Base-by-base conservation (phyloP, 2,113 vertebrate species). In the Rhea americana region DNA sequence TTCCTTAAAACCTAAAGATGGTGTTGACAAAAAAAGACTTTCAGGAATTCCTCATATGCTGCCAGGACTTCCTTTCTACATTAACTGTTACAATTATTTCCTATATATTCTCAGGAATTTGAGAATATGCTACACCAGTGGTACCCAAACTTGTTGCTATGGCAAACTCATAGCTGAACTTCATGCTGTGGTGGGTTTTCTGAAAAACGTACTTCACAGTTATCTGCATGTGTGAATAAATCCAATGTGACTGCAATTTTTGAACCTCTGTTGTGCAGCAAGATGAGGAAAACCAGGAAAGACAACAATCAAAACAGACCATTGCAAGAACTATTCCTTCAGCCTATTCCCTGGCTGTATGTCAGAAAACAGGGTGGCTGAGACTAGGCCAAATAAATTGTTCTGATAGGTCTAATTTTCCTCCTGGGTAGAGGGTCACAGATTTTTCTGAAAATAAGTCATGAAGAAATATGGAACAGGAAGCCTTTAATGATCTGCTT, bases 391-490 rank as follows among this genome's bases (percentile, higher is more conserved):
- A 84, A 35, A 35, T 16, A 21, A 86, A 87, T 48, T 51, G 66
- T 68, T 90, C 81, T 53, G 61, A 28, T 76, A 37, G 85, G 77
- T 82, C 84, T 91, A 88, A n/a, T 7, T 68, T 74, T 87, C 66
- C 88, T 94, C 77, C 83, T 30, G 26, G 76, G 48, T 35, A 93
- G 21, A 91, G 28, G 37, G 45, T 37, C 90, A 91, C 48, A 76
- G 77, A 93, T 87, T 96, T 97, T 94, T 94, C 93, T 95, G 86
- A 94, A 91, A 95, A 97, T 75, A 90, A 96, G 32, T 85, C 22
- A 84, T 63, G 86, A 92, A 97, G 92, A 96, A 95, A 95, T 95
- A 63, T 30, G 35, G 35, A 91, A 87, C 73, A 94, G 82, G 89
- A 93, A 81, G 51, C 26, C 87, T 85, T 93, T 96, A 94, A 96